Base-by-base conservation (phyloP, 1,140 invertebrate genomes). In the Mamestra configurata region DNA sequence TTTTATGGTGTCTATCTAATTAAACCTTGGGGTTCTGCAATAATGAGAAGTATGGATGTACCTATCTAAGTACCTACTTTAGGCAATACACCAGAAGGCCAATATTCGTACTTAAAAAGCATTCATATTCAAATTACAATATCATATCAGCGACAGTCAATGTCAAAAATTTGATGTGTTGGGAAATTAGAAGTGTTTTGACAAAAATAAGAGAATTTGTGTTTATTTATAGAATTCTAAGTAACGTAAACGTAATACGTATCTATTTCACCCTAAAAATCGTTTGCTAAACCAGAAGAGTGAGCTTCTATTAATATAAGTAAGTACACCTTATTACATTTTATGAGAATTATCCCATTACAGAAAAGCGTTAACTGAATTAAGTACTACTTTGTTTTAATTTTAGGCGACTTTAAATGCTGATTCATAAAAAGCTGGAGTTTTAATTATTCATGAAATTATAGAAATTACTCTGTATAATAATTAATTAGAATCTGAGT, bases 321-420 rank as follows among this genome's bases (percentile, higher is more conserved):
- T 66, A 40, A 66, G 61, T 20, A 37, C 35, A 66, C 35, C 43
- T 57, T 24, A 40, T 66, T 20, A 66, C 35, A 40, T 66, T 66
- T 66, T 66, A 66, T 40, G 35, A 40, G 10, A 20, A 66, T 22
- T 37, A 40, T 4, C 35, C 27, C 61, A 66, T 66, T 66, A 22
- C 35, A 20, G 40, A 66, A 66, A 20, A 40, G 61, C 35, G 18
- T 66, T 66, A 40, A 37, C 61, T 40, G 61, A 40, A 66, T 66
- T 66, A 40, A 66, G 18, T 40, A 66, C n/a, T 66, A 66, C 61
- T 66, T 66, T 35, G 35, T 40, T 20, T 37, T 66, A 66, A 66
- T 66, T 66, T 59, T 59, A 31, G 27, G 13, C 11, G 24, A 31
- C 24, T 27, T 20, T 15, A 66, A 64, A 40, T 66, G 61, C 61